Base-by-base conservation (phyloP, 2,797 vertebrate genomes). In the Corythornis leucogaster region DNA sequence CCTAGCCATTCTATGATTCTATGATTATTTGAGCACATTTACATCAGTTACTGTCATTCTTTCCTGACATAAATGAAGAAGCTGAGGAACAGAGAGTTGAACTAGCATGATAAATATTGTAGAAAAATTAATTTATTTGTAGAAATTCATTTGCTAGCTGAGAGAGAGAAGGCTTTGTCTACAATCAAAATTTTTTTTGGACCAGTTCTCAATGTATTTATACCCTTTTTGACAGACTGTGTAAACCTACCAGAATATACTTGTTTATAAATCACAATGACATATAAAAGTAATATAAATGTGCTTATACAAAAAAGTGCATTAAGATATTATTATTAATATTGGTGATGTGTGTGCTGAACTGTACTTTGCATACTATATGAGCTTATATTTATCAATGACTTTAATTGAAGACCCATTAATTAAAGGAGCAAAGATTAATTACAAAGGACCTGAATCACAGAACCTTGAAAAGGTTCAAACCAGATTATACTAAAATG, bases 381-480 rank as follows among this genome's bases (percentile, higher is more conserved):
- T 8, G 8, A 83, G 71, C 53, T 85, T 51, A 89, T 86, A 58
- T 96, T 96, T 92, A 74, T 43, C 43, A 70, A 8, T 84, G 86
- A 59, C 53, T 91, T 82, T 64, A 33, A 78, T 17, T 63, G 6
- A 75, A 57, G 50, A 43, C 75, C 38, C 31, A 74, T 12, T 13
- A 20, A 73, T 80, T 87, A 69, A 80, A 85, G 26, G 8, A 81
- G 38, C 7, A 38, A 93, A 86, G 64, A 50, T 40, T 80, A 93
- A 96, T 94, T 25, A 8, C 86, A 87, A 94, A 80, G 8, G 4
- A 63, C 14, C 8, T 70, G 62, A 94, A 83, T 55, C 63, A 93
- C 21, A 68, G 77, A 75, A 76, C 46, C 80, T 7, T 77, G 26
- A 92, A 96, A 96, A 96, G 58, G 73, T 93, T 93, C 85, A 86